Conservation (phyloP, 37 sponge, comb jelly and placozoan genomes). For the Haliclona indistincta region DNA sequence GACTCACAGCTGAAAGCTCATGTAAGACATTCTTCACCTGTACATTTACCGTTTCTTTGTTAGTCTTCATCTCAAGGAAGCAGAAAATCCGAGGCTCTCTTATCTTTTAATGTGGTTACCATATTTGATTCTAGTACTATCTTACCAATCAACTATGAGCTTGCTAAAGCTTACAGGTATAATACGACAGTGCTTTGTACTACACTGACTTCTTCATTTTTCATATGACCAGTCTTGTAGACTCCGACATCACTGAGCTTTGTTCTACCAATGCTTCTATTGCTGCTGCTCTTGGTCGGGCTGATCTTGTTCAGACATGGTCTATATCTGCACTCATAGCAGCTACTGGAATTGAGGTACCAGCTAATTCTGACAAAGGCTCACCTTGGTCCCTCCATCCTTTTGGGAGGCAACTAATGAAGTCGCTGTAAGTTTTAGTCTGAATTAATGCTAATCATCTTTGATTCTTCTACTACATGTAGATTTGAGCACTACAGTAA, state of each 20-base stretch:
- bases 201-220: background rate
- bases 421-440: conserved; percentile 64
- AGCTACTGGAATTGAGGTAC: background rate
- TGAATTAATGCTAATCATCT: background rate
- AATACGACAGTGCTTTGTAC: background rate
- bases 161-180: conserved; percentile 68
- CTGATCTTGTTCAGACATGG: conserved; percentile 74
- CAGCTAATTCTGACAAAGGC: conserved; percentile 14
- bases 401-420: conserved; percentile 60
- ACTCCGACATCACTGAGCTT: conserved; percentile 34
- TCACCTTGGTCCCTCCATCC: conserved; percentile 75
- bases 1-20: no score
- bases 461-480: background rate
- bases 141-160: conserved; percentile 51
- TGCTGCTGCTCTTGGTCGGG: conserved; percentile 31
- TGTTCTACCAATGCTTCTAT: conserved; percentile 53
- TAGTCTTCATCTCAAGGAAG: no score
- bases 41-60: no score
- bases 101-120: no score
- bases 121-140: conserved; percentile 29
- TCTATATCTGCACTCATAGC: conserved; percentile 52
- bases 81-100: no score
- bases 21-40: no score
- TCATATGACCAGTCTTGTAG: conserved; percentile 19
- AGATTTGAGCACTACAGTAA: conserved; percentile 70